Evolutionary conservation across 1,140 invertebrate genomes (phyloP), one percentile per base, ranked within the genome.

Genomic region (Saccostrea glomerata): DNA sequence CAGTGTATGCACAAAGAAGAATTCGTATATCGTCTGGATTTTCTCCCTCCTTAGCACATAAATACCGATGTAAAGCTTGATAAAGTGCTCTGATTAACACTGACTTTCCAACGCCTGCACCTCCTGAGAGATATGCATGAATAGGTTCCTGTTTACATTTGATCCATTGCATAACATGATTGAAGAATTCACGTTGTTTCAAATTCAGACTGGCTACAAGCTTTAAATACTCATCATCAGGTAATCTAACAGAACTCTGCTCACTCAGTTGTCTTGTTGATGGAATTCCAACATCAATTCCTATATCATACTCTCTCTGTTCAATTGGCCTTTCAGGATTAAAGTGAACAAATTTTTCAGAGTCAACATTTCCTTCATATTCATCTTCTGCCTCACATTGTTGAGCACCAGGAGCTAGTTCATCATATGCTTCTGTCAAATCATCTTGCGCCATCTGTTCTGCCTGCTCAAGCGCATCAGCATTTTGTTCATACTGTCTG

Each of bases 51-150:
- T 82, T 63, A 54, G 82, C 66, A 56, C 77, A 66, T 11, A 86
- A 89, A 55, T 82, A 54, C 40, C 87, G 85, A 77, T 87, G 84
- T n/a, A 90, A 54, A 86, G 66, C 36, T 58, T 90, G 90, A 85
- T 86, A 89, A 47, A 89, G 23, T 25, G 89, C 85, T 30, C 23
- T 82, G 11, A 89, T 89, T 2, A 89, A 66, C 13, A 88, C 88
- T 70, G 85, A 83, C 77, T 91, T 88, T 40, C 84, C 90, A 36
- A 85, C 88, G 11, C 87, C 87, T 58, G 87, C 89, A 70, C 87
- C 87, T 77, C 88, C 88, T 60, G 86, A 63, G 23, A 88, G 70
- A 85, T 83, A 90, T 58, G 40, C n/a, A 60, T 85, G 20, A 60
- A 87, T n/a, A 36, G 82, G 86, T 84, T 87, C 84, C 56, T 63